Percentiles rank a stretch among this genome's conserved stretches.
Evolutionary conservation across 2,113 vertebrate genomes (phyloP).

Genomic region (Sapajus apella): DNA sequence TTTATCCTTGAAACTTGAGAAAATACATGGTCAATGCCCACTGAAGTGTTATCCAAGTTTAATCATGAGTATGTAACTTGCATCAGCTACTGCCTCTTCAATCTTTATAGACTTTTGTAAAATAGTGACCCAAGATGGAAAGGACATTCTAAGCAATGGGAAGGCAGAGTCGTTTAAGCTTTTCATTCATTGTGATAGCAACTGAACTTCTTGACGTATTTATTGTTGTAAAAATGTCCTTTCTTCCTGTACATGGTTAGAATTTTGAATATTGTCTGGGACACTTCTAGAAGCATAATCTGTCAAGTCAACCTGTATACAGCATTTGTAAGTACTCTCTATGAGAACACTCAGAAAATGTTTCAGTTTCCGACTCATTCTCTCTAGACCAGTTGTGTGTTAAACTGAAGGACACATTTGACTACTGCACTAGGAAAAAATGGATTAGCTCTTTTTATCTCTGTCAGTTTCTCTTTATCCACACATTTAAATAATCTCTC

Average conservation of each 20-base stretch:
- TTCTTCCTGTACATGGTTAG: conserved; percentile 56
- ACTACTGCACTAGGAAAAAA: not conserved
- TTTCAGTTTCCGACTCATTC: conserved; percentile 26
- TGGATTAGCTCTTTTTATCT: conserved; percentile 44
- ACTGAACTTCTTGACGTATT: conserved; percentile 13
- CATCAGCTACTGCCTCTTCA: not conserved
- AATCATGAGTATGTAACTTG: not conserved
- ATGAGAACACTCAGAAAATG: conserved; percentile 65
- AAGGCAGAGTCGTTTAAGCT: not conserved
- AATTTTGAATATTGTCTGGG: conserved; percentile 36
- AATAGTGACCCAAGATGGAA: not conserved
- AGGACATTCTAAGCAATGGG: not conserved
- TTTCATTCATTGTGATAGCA: conserved; percentile 2
- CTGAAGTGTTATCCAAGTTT: not conserved
- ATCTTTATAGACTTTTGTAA: not conserved
- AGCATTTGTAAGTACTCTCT: conserved; percentile 51
- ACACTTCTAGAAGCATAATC: conserved; percentile 59
- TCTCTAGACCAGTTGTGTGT: not conserved
- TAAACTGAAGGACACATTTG: conserved; percentile 35
- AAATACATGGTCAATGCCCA: not conserved
- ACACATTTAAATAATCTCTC: conserved; percentile 48
- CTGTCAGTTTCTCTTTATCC: conserved; percentile 61
- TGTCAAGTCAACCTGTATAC: conserved; percentile 37
- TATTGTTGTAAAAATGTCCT: conserved; percentile 43
- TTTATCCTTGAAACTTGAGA: conserved; percentile 51